These are phyloP conservation scores for Drosophila nigromelanica DNA, from an alignment of 1,140 invertebrate species.

Conservation along the genomic window DNA sequence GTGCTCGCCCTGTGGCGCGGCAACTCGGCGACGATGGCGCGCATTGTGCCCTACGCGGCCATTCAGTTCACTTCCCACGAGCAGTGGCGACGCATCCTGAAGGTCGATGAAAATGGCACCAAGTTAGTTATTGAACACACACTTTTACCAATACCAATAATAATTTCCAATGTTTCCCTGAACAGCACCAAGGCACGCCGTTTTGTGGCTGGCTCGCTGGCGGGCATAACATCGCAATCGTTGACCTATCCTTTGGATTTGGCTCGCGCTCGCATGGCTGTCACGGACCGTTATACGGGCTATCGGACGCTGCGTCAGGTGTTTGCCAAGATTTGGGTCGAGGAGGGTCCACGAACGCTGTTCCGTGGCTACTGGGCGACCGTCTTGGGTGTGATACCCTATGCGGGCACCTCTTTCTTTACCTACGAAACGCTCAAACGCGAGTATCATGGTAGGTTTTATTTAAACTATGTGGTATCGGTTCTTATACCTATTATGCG, in stretches of 20 bases:
- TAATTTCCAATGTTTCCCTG: neutral
- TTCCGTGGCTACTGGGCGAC: slow-evolving; percentile 96
- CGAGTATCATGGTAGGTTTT: slow-evolving; percentile 88
- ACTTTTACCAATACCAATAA: neutral
- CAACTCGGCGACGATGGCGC: slow-evolving; percentile 98
- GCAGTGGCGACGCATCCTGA: slow-evolving; percentile 95
- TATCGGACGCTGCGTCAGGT: slow-evolving; percentile 87
- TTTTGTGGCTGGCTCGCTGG: slow-evolving; percentile 96
- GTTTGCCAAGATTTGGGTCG: slow-evolving; percentile 91
- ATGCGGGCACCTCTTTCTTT: slow-evolving; percentile 98
- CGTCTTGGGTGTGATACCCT: slow-evolving; percentile 96
- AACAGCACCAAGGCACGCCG: slow-evolving; percentile 84
- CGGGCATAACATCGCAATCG: slow-evolving; percentile 96
- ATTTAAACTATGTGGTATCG: neutral
- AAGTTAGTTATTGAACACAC: slow-evolving; percentile 84
- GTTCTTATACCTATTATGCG: neutral
- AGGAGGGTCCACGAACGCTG: slow-evolving; percentile 92
- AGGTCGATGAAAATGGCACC: slow-evolving; percentile 86
- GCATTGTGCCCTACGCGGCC: slow-evolving; percentile 98
- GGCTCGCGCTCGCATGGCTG: slow-evolving; percentile 98
- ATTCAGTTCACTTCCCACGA: slow-evolving; percentile 99
- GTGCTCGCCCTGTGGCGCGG: slow-evolving; percentile 95
- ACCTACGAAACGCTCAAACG: slow-evolving; percentile 98
- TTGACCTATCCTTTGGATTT: slow-evolving; percentile 98
- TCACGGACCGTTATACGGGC: slow-evolving; percentile 90